Evolutionary conservation across 2,888 invertebrate species (phyloP).

Genomic region (Caenorhabditis sp.): DNA sequence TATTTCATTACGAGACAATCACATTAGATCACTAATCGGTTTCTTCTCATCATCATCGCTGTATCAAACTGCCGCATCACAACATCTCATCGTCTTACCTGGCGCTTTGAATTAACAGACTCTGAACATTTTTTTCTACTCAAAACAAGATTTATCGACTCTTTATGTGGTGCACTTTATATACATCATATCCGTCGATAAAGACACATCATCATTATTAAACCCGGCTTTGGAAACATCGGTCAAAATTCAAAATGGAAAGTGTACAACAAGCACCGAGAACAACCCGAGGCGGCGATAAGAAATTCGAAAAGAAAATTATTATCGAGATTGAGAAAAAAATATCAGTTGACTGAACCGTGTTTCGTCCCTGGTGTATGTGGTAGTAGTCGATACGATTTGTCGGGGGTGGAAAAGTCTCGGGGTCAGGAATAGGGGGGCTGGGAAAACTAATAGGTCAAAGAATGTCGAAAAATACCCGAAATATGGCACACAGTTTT

Average conservation of each 20-base stretch:
- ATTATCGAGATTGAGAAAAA: neutral
- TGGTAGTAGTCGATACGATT: constrained; percentile 9
- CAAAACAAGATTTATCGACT: constrained; percentile 5
- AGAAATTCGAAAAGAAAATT: constrained; percentile 6
- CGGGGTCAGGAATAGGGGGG: neutral
- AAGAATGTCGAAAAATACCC: constrained; percentile 13
- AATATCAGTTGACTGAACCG: neutral
- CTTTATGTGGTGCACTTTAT: constrained; percentile 19
- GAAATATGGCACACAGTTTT: neutral
- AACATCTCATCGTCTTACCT: constrained; percentile 13
- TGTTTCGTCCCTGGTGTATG: neutral
- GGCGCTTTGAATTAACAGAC: neutral
- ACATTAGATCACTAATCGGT: neutral
- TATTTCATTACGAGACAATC: neutral
- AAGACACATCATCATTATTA: constrained; percentile 29
- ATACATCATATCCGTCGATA: constrained; percentile 55
- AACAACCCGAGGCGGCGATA: neutral
- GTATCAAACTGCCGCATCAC: neutral
- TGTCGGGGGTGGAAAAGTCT: neutral
- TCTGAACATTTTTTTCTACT: constrained; percentile 17
- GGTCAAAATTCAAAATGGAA: constrained; percentile 15
- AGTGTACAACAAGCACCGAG: constrained; percentile 2
- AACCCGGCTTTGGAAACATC: constrained; percentile 27
- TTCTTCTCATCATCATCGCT: neutral
- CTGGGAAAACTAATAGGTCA: neutral